A percentile compares a stretch with the other conserved stretches of the same genome.
These are phyloP conservation scores for Zosterops lateralis DNA, from an alignment of 2,113 vertebrate species.

Conservation along the genomic window DNA sequence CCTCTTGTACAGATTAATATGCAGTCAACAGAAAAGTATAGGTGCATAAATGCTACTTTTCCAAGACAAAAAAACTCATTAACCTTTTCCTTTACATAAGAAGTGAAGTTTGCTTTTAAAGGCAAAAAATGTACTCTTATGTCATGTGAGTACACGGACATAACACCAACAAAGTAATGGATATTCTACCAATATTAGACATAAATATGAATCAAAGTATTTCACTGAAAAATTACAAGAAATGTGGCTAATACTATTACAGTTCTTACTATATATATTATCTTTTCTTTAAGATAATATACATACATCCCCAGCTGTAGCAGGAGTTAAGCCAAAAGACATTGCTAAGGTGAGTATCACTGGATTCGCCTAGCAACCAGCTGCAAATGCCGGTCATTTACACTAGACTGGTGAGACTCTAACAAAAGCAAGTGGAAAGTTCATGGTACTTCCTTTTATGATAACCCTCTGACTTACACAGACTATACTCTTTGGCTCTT, in stretches of 20 bases:
- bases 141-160: not conserved
- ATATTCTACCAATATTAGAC: not conserved
- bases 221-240: not conserved
- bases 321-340: not conserved
- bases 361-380: not conserved
- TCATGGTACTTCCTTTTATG: not conserved
- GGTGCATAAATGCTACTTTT: not conserved
- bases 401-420: not conserved
- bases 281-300: not conserved
- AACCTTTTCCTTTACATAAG: not conserved
- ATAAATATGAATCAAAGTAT: not conserved
- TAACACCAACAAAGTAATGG: not conserved
- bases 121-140: not conserved
- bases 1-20: not conserved
- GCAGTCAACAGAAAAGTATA: not conserved
- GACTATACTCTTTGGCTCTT: not conserved
- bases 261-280: not conserved
- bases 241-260: not conserved
- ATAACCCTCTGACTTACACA: rapidly evolving
- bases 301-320: not conserved
- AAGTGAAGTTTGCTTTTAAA: not conserved
- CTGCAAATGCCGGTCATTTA: not conserved
- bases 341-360: not conserved
- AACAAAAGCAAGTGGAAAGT: not conserved
- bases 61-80: not conserved